Evolutionary conservation across 2,888 invertebrate species (phyloP).

Genomic region (Drosophila rubida): DNA sequence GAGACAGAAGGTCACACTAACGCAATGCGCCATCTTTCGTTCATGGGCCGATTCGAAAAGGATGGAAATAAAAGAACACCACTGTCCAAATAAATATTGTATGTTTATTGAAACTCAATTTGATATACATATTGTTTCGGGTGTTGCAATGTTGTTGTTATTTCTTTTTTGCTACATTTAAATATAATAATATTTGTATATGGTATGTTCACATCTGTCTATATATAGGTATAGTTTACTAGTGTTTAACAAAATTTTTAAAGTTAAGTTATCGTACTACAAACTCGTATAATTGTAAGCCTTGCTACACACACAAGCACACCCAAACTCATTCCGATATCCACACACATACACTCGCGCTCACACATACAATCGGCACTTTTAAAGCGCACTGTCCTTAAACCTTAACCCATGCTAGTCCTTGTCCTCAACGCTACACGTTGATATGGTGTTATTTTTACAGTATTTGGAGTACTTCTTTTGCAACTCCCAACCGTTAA

Average conservation of each 20-base stretch:
- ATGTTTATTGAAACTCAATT: constrained; percentile 78
- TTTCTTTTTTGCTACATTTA: constrained; percentile 60
- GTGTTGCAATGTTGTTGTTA: constrained; percentile 27
- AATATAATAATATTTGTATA: constrained; percentile 55
- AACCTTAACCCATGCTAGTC: constrained; percentile 29
- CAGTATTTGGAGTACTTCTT: constrained; percentile 70
- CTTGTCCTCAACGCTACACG: constrained; percentile 50
- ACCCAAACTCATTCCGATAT: neutral
- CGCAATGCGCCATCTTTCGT: neutral
- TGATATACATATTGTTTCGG: constrained; percentile 69
- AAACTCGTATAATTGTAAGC: constrained; percentile 37
- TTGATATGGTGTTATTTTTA: constrained; percentile 83
- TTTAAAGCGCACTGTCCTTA: constrained; percentile 65
- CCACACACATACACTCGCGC: constrained; percentile 1
- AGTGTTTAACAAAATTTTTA: constrained; percentile 56
- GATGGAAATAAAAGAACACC: neutral
- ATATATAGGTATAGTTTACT: constrained; percentile 36
- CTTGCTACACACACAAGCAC: constrained; percentile 28
- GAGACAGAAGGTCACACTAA: too few relatives aligned
- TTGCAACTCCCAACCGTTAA: constrained; percentile 31
- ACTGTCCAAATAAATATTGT: constrained; percentile 69
- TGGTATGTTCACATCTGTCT: constrained; percentile 44
- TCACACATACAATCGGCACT: constrained; percentile 51
- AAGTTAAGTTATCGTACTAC: constrained; percentile 22
- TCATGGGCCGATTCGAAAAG: neutral